phyloP scores from a whole-genome alignment of 2,113 vertebrate genomes.

The Natator depressus region DNA sequence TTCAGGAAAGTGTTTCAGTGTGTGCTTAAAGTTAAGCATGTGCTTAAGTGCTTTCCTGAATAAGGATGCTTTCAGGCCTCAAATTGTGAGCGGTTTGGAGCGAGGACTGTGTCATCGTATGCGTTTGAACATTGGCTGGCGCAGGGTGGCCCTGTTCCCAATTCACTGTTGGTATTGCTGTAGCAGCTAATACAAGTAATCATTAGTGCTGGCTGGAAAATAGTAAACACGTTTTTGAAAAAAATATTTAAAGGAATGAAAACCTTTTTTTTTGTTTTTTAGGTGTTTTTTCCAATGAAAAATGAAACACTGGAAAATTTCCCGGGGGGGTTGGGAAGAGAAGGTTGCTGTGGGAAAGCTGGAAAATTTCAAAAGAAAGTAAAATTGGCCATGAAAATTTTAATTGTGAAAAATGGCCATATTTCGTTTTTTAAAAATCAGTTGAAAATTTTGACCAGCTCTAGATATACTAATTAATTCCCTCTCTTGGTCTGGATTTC shows the following conservation, averaged over 20 bases:
- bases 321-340: background rate
- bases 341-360: background rate
- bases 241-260: background rate
- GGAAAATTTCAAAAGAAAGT: background rate
- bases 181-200: background rate
- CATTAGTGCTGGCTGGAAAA: background rate
- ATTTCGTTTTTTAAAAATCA: background rate
- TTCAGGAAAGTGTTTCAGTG: background rate
- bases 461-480: background rate
- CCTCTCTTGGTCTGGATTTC: background rate
- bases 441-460: background rate
- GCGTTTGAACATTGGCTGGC: background rate
- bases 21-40: background rate
- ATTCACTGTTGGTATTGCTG: background rate
- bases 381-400: background rate
- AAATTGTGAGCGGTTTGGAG: background rate
- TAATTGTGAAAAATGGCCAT: background rate
- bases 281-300: background rate
- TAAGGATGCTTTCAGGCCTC: background rate
- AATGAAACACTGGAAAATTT: background rate
- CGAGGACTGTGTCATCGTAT: accelerated
- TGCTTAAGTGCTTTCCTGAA: background rate
- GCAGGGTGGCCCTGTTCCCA: background rate
- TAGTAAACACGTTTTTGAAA: background rate
- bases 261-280: background rate